A percentile compares a stretch with the other conserved stretches of the same genome.
Conservation (phyloP, 2,113 vertebrate species). For the Xiphophorus hellerii region DNA sequence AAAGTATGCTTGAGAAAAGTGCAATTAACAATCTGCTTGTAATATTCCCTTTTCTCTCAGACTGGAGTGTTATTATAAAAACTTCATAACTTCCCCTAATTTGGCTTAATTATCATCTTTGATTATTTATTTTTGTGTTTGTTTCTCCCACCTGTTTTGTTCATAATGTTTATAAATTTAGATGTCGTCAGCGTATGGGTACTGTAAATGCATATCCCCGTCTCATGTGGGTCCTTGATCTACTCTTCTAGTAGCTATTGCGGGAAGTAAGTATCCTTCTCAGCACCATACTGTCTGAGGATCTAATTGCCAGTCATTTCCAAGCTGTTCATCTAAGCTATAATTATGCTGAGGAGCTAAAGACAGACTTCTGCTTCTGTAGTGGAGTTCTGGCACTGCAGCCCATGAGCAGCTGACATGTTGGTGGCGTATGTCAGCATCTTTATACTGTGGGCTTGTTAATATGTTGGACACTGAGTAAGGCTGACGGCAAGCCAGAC, state of each 20-base stretch:
- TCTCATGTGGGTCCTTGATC: slow-evolving; percentile 55
- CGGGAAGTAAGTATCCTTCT: slow-evolving; percentile 49
- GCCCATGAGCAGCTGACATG: slow-evolving; percentile 30
- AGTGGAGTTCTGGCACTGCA: slow-evolving; percentile 19
- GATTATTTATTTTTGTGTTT: slow-evolving; percentile 3
- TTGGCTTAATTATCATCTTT: slow-evolving; percentile 11
- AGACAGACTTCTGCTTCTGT: slow-evolving; percentile 56
- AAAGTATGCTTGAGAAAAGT: slow-evolving; percentile 21
- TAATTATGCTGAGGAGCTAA: slow-evolving; percentile 71
- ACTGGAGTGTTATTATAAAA: slow-evolving; percentile 16
- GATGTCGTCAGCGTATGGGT: slow-evolving; percentile 18
- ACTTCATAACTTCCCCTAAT: slow-evolving; percentile 1
- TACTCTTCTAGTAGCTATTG: slow-evolving; percentile 17
- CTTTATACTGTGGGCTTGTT: slow-evolving; percentile 6
- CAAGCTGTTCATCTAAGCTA: slow-evolving; percentile 64
- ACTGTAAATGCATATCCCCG: slow-evolving; percentile 34
- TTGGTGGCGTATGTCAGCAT: not conserved
- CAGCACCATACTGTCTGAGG: slow-evolving; percentile 56
- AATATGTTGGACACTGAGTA: not conserved
- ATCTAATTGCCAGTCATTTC: slow-evolving; percentile 73
- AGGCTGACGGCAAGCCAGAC: slow-evolving; percentile 1
- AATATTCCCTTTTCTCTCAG: not conserved
- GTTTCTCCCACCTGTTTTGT: slow-evolving; percentile 47
- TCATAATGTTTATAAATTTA: slow-evolving; percentile 38
- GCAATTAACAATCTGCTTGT: slow-evolving; percentile 10